These are phyloP conservation scores for Drosophila neotestacea DNA, from an alignment of 2,888 invertebrate genomes.

Conservation along the genomic window DNA sequence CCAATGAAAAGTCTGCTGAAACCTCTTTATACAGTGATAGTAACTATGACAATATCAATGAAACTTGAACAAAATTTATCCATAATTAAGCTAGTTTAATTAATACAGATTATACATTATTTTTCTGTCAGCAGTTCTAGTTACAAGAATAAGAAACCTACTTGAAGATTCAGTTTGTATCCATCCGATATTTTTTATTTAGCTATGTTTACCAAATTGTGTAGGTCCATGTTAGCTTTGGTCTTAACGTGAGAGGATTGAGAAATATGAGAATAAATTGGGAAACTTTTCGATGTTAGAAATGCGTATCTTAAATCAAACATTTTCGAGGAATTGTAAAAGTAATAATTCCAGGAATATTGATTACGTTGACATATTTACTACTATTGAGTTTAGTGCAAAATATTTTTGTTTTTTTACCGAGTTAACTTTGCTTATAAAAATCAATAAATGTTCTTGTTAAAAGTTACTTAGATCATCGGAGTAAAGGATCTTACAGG, in stretches of 20 bases:
- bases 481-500: background rate
- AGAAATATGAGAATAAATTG: background rate
- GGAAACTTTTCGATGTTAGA: background rate
- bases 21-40: no score
- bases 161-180: no score
- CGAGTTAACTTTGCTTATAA: background rate
- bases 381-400: conserved; percentile 5
- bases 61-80: no score
- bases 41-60: no score
- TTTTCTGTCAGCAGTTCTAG: no score
- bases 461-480: conserved; percentile 6
- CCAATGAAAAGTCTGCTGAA: background rate
- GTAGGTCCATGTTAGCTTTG: no score
- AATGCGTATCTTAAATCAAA: conserved; percentile 1
- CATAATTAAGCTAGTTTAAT: no score
- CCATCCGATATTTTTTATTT: no score
- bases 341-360: conserved; percentile 5
- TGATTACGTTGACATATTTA: conserved; percentile 2
- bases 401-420: conserved; percentile 20
- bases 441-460: background rate
- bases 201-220: no score
- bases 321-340: conserved; percentile 1
- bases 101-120: no score
- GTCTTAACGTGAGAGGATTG: background rate
- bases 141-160: no score